A percentile compares a stretch with the other conserved stretches of the same genome.
These are phyloP conservation scores for Drosophila asahinai DNA, from an alignment of 1,140 invertebrate species.

Conservation along the genomic window DNA sequence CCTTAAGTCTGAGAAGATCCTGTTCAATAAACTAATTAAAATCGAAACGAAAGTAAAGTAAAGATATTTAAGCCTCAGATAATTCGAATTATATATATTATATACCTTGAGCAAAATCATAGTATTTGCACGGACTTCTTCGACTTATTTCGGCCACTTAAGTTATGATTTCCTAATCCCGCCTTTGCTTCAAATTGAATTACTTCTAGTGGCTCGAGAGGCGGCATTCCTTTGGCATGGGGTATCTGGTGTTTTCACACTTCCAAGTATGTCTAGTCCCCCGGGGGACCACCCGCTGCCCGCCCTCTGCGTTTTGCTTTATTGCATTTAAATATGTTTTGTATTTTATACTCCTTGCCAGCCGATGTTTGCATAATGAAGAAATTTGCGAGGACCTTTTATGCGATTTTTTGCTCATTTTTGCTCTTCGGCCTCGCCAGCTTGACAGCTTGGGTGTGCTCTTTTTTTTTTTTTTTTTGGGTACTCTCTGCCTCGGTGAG, in stretches of 20 bases:
- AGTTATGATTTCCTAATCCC: constrained; percentile 12
- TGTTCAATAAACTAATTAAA: no score
- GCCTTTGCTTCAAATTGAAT: neutral
- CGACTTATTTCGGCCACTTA: neutral
- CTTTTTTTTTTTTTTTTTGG: neutral
- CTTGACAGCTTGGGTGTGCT: constrained; percentile 11
- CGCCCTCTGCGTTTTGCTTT: constrained; percentile 26
- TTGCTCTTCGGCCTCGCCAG: neutral
- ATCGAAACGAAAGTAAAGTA: no score
- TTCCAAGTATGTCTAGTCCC: constrained; percentile 11
- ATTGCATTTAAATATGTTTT: constrained; percentile 66
- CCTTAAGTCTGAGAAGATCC: no score
- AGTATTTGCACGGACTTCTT: no score
- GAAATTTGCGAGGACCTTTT: constrained; percentile 54
- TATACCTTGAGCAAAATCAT: neutral
- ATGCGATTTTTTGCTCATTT: constrained; percentile 35
- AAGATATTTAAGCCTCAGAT: neutral
- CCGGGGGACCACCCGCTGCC: neutral
- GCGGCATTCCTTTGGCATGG: neutral
- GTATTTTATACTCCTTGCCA: constrained; percentile 44
- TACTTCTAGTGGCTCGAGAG: neutral
- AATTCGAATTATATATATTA: neutral
- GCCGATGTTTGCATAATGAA: constrained; percentile 62
- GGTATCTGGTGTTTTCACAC: constrained; percentile 1
- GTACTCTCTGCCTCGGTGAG: neutral